These are phyloP conservation scores for Taeniopygia guttata DNA, from an alignment of 2,797 vertebrate genomes.

Conservation along the genomic window DNA sequence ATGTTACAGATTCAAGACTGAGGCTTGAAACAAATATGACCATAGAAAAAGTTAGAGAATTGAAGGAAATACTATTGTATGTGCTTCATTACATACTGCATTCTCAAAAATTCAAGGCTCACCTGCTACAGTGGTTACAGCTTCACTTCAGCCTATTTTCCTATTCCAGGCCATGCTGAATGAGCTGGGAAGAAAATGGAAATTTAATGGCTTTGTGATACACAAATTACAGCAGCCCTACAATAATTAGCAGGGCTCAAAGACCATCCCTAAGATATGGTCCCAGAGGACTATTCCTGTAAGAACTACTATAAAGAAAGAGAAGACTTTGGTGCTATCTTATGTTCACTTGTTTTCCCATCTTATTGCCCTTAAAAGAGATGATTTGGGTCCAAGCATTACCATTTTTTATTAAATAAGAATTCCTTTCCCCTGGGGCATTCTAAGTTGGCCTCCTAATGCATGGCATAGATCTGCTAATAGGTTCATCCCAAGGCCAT, in stretches of 20 bases:
- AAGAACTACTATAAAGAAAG: neutral
- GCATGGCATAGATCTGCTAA: neutral
- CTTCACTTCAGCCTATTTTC: neutral
- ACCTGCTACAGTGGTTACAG: neutral
- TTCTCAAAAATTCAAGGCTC: neutral
- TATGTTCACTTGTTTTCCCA: neutral
- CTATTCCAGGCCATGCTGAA: neutral
- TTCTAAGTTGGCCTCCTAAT: neutral
- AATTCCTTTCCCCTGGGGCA: neutral
- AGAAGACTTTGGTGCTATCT: neutral
- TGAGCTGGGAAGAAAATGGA: neutral
- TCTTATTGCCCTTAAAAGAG: neutral
- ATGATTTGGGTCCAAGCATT: neutral
- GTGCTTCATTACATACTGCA: neutral
- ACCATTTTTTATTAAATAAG: neutral
- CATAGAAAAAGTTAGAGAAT: neutral
- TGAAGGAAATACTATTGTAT: neutral
- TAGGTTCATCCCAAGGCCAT: neutral
- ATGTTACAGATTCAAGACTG: neutral
- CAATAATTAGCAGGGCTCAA: neutral
- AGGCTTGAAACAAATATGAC: neutral
- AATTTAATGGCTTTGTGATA: neutral
- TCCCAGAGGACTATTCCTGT: neutral
- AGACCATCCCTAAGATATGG: neutral
- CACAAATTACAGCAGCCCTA: neutral